Base-by-base conservation (phyloP, 2,797 vertebrate genomes). In the Sebastes trivittatus region DNA sequence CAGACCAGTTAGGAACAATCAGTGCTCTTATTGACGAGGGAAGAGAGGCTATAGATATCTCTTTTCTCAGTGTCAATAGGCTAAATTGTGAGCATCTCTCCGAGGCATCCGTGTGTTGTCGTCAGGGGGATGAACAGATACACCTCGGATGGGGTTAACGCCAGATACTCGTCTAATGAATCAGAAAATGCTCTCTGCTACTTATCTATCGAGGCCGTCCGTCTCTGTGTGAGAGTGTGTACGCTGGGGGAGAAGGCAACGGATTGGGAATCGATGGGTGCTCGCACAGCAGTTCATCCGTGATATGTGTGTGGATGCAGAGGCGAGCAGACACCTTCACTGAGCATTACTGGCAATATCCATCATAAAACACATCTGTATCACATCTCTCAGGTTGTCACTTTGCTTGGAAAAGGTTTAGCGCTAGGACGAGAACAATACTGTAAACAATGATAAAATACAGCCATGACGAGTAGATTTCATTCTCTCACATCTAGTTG, bases 151-250 rank as follows among this genome's bases (percentile, higher is more conserved):
- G 61, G 49, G 22, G 66, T 72, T 70, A 67, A 77, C 49, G 11
- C 69, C 74, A 84, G 42, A 87, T 79, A 56, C 64, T 64, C 25
- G 62, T 88, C 68, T 85, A 80, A 91, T 90, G 67, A 86, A 87
- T 91, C 83, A 82, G 83, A 83, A 88, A 91, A 87, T 86, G 72
- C 75, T 74, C 83, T 87, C 88, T 73, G 70, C 69, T 71, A 61
- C 60, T 66, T 38, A 84, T 91, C 81, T 77, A 71, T 92, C 82
- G 79, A 18, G 32, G 11, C 56, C 7, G 46, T 77, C 25, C 25
- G 67, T 78, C 79, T 81, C 75, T 72, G 75, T 66, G 61, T 77
- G 77, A 72, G 73, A 54, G 62, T 49, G 72, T 62, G 60, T 13
- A 30, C 14, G 11, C 34, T 14, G 46, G 49, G 49, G 72, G 62